These are phyloP conservation scores for Dendrocincla fuliginosa DNA, from an alignment of 2,797 vertebrate species.

Conservation along the genomic window DNA sequence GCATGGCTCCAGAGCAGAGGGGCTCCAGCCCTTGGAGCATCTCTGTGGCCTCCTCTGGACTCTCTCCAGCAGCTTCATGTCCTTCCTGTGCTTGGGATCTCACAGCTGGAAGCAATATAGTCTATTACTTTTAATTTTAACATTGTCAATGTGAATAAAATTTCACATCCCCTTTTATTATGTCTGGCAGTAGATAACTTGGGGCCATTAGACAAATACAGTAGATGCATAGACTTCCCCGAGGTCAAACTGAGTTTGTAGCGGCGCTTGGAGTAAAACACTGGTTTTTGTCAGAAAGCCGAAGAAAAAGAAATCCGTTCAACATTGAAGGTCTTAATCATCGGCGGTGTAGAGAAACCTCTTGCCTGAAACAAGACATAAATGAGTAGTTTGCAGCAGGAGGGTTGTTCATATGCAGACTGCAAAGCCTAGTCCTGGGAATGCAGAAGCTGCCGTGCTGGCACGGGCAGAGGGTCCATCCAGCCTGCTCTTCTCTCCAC, in stretches of 20 bases:
- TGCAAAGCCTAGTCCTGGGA: neutral
- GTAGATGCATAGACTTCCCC: neutral
- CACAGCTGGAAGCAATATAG: neutral
- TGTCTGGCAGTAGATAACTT: neutral
- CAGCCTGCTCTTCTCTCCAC: neutral
- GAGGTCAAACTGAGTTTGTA: neutral
- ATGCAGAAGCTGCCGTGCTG: neutral
- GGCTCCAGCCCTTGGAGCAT: neutral
- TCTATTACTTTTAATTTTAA: neutral
- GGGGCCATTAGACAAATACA: neutral
- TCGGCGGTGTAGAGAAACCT: neutral
- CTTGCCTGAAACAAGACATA: neutral
- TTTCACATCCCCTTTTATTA: neutral
- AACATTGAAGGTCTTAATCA: neutral
- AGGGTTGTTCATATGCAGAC: neutral
- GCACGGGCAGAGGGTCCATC: neutral
- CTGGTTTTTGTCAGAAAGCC: neutral
- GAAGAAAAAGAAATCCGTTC: neutral
- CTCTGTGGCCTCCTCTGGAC: fast-evolving
- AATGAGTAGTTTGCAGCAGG: neutral
- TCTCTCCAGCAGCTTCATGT: fast-evolving
- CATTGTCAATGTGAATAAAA: neutral
- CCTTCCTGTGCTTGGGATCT: neutral
- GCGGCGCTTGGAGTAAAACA: neutral
- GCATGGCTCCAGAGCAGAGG: neutral